Percentiles rank a stretch among this genome's conserved stretches.
Conservation (phyloP, 2,797 vertebrate genomes). For the Rhinella marina region DNA sequence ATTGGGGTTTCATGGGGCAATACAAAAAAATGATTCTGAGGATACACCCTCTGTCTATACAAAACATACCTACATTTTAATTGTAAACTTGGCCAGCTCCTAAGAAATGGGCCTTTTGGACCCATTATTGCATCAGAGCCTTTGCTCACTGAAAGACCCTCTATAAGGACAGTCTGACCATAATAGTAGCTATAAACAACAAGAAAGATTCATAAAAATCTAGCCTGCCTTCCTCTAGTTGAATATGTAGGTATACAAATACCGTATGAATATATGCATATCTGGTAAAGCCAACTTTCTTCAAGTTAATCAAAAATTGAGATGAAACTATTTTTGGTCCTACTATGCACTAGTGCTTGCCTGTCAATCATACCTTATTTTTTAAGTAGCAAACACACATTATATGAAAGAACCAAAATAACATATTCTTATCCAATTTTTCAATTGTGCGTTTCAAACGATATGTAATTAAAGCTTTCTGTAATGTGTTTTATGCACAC, state of each 20-base stretch:
- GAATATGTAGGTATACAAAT: not conserved
- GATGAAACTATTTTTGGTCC: no score
- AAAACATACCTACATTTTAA: no score
- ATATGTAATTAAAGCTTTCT: not conserved
- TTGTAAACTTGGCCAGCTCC: no score
- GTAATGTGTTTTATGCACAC: not conserved
- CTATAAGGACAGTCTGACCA: not conserved
- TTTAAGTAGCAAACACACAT: not conserved
- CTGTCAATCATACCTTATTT: not conserved
- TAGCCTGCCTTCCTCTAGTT: not conserved
- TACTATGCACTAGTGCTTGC: no score
- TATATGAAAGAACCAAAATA: not conserved
- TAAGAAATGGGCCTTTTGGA: no score
- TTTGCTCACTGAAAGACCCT: not conserved
- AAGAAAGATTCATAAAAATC: not conserved
- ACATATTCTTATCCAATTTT: not conserved
- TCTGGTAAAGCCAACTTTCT: not conserved
- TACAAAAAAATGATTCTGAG: no score
- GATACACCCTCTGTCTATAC: no score
- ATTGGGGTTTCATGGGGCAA: no score
- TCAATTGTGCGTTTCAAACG: not conserved
- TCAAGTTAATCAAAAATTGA: no score
- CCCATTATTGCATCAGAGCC: no score
- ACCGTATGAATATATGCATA: not conserved
- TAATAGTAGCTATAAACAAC: not conserved